Evolutionary conservation across 2,797 vertebrate species (phyloP), one percentile per base, ranked within the genome.

Genomic region (Phrynocephalus guinanensis): DNA sequence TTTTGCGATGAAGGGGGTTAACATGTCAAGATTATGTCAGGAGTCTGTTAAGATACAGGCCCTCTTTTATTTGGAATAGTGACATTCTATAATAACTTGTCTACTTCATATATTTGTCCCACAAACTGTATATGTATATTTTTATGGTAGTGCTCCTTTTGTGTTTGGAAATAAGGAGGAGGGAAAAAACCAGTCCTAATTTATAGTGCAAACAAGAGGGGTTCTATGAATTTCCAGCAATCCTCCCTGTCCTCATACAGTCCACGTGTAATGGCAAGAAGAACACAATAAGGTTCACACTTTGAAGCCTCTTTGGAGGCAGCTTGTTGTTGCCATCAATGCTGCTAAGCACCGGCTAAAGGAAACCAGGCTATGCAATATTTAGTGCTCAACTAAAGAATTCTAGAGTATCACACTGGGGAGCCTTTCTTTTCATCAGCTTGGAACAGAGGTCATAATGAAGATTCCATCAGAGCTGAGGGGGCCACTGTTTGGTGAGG

Each of bases 391-490:
- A n/a, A 8, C 66, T 82, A 50, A 82, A 50, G 22, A 70, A n/a
- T 7, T 33, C 24, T 48, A 28, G 63, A 66, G 63, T 44, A 82
- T 38, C 79, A 44, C 33, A 82, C 66, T 48, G 38, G n/a, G 63
- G 68, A 70, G 30, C 24, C n/a, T 33, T 20, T 80, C 78, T 70
- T 67, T 38, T 68, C 66, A 48, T 44, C 80, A 68, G 66, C 38
- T 70, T 44, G 15, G 68, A 82, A 82, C 81, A 50, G 38, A 82
- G 44, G 44, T 70, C 81, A 70, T 28, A 70, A 82, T 26, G 66
- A 70, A 26, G 81, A 50, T 44, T 50, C 26, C 38, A 82, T 13
- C 9, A 33, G 8, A 50, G 26, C 24, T 2, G 8, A 50, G 26
- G 7, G 78, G n/a, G 6, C 1, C 28, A 24, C 20, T 82, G 24